A percentile compares a stretch with the other conserved stretches of the same genome.
Evolutionary conservation across 2,113 vertebrate genomes (phyloP).

Genomic region (cat (Felis catus)): F.catus_Fca126_mat1.0 CM031415.1:184881501-184882000

Average conservation of each 20-base stretch:
- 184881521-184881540: background rate
- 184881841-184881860: background rate
- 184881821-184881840: background rate
- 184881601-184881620: background rate
- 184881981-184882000: background rate
- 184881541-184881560: background rate
- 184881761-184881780: background rate
- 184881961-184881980: background rate
- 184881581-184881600: background rate
- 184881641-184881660: background rate
- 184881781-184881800: background rate
- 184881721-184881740: background rate
- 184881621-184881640: background rate
- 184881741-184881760: background rate
- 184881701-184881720: background rate
- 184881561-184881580: background rate
- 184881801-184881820: background rate
- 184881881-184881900: background rate
- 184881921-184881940: background rate
- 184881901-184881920: background rate
- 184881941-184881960: background rate
- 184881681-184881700: background rate
- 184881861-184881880: background rate
- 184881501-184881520: background rate
- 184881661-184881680: background rate